Percentiles rank a stretch among this genome's conserved stretches.
Conservation (phyloP, 2,797 vertebrate genomes). For the Sparidentex hasta region DNA sequence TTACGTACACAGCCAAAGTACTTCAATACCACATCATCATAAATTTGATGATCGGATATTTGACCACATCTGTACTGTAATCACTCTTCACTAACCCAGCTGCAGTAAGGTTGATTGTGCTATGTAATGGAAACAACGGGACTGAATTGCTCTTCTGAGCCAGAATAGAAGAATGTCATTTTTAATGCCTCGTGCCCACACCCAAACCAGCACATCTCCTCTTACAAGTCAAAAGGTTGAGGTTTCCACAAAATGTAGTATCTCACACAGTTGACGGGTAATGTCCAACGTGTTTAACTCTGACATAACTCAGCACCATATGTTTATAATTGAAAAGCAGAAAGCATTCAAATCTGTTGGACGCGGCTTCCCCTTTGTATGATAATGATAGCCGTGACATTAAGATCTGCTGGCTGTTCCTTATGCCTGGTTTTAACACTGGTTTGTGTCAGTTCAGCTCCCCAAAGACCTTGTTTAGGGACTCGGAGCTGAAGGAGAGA, state of each 20-base stretch:
- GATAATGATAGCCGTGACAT: conserved; percentile 82
- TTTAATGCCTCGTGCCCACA: conserved; percentile 60
- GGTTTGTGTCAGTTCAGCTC: conserved; percentile 91
- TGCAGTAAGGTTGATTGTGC: conserved; percentile 61
- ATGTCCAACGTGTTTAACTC: conserved; percentile 80
- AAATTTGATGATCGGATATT: conserved; percentile 39
- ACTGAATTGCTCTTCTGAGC: conserved; percentile 48
- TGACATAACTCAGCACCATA: conserved; percentile 85
- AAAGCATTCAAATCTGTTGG: conserved; percentile 74
- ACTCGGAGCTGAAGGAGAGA: conserved; percentile 81
- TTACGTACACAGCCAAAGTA: conserved; percentile 11
- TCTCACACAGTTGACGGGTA: conserved; percentile 78
- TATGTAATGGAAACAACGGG: conserved; percentile 66
- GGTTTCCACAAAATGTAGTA: conserved; percentile 78
- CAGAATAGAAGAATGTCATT: conserved; percentile 57
- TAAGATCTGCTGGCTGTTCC: conserved; percentile 77
- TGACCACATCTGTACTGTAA: conserved; percentile 45
- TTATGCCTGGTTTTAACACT: conserved; percentile 87
- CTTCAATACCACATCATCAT: conserved; percentile 39
- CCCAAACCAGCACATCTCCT: conserved; percentile 57
- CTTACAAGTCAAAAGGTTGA: conserved; percentile 71
- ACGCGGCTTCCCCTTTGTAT: conserved; percentile 71
- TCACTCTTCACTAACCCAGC: conserved; percentile 42
- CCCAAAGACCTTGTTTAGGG: conserved; percentile 89
- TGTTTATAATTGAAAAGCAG: conserved; percentile 82